Evolutionary conservation across 2,113 vertebrate species (phyloP).

Genomic region (Scalopus aquaticus): DNA sequence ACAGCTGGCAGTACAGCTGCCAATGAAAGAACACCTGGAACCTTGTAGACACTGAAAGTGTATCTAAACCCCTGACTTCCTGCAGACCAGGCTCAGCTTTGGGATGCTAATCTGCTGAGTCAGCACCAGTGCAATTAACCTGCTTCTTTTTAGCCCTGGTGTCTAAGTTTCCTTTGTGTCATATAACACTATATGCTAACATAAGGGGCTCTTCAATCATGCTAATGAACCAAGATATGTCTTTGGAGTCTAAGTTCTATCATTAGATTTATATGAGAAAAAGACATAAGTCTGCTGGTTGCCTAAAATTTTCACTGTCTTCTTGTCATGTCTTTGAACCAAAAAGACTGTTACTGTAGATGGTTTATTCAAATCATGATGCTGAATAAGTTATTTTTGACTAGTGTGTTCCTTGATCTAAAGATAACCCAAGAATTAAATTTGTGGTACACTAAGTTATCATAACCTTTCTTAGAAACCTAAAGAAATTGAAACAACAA

Average conservation of each 20-base stretch:
- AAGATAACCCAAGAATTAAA: background rate
- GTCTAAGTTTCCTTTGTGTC: too few relatives aligned
- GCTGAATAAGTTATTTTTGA: background rate
- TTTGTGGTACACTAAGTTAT: background rate
- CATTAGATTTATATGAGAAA: constrained; percentile 4
- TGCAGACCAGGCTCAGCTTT: too few relatives aligned
- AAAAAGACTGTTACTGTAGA: background rate
- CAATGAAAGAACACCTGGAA: too few relatives aligned
- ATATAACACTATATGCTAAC: background rate
- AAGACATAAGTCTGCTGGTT: background rate
- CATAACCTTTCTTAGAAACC: background rate
- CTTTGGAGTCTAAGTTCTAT: background rate
- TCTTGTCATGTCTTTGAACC: background rate
- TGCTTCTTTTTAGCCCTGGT: too few relatives aligned
- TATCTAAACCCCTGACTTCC: too few relatives aligned
- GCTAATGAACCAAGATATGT: background rate
- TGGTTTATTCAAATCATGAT: background rate
- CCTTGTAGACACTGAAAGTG: too few relatives aligned
- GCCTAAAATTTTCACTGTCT: background rate
- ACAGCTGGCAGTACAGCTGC: too few relatives aligned
- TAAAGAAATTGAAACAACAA: constrained; percentile 39
- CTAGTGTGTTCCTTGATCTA: background rate
- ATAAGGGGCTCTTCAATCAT: background rate
- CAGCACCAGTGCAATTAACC: too few relatives aligned
- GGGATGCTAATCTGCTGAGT: too few relatives aligned